Percentiles rank a stretch among this genome's conserved stretches.
Evolutionary conservation across 2,888 invertebrate genomes (phyloP).

Genomic region (Neoaliturus tenellus): DNA sequence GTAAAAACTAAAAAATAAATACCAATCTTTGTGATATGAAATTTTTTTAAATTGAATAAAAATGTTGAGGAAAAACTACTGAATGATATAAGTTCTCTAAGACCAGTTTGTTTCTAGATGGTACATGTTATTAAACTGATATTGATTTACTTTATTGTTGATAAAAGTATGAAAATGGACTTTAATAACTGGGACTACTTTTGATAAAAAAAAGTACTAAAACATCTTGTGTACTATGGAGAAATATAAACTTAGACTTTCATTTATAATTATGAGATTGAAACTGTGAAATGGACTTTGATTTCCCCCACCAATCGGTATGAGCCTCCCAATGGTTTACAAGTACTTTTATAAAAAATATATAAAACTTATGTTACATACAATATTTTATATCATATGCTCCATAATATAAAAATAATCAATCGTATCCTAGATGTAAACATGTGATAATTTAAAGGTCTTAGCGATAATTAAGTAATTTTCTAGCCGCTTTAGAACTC

Average conservation of each 20-base stretch:
- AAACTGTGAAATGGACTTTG: background rate
- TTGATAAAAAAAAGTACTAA: background rate
- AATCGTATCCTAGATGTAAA: background rate
- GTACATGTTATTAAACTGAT: too few relatives aligned
- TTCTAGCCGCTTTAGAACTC: slow-evolving; percentile 23
- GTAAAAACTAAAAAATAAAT: too few relatives aligned
- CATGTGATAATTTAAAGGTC: slow-evolving; percentile 23
- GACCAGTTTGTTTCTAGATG: too few relatives aligned
- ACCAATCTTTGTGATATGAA: too few relatives aligned
- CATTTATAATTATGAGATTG: background rate
- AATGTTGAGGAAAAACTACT: too few relatives aligned
- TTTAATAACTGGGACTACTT: background rate
- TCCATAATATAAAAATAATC: slow-evolving; percentile 29
- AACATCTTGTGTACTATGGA: background rate
- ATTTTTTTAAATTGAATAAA: too few relatives aligned
- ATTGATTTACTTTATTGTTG: background rate
- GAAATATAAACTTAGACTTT: background rate
- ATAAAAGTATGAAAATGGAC: background rate
- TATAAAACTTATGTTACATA: slow-evolving; percentile 43
- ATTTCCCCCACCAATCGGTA: background rate
- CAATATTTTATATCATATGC: slow-evolving; percentile 38
- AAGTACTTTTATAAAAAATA: slow-evolving; percentile 29
- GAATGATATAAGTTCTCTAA: too few relatives aligned
- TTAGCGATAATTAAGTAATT: slow-evolving; percentile 27
- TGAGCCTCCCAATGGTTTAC: background rate